These are phyloP conservation scores for Phoenoteleia sp. DNA, from an alignment of 2,888 invertebrate genomes.

Conservation along the genomic window DNA sequence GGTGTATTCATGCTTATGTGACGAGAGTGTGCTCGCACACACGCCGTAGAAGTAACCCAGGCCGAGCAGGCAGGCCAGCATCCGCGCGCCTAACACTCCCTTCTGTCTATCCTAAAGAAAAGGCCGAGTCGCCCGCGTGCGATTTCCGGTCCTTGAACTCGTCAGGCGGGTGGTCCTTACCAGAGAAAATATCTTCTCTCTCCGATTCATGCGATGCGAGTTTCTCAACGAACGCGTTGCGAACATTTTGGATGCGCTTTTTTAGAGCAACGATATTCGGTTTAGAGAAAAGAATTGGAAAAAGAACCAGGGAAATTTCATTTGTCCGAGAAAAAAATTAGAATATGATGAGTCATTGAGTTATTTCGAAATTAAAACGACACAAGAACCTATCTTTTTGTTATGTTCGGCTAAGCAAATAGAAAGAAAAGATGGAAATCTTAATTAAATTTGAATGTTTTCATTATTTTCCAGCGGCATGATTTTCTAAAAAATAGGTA, in stretches of 20 bases:
- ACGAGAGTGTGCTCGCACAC: constrained; percentile 67
- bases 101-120: constrained; percentile 82
- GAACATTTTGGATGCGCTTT: constrained; percentile 38
- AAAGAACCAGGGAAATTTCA: not conserved
- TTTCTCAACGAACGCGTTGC: constrained; percentile 20
- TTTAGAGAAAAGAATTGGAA: not conserved
- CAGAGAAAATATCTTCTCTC: constrained; percentile 68
- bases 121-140: constrained; percentile 73
- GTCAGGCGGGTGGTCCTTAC: constrained; percentile 69
- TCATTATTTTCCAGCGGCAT: too few species aligned
- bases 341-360: constrained; percentile 8
- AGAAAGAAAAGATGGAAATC: not conserved
- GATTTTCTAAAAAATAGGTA: too few species aligned
- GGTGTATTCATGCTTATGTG: constrained; percentile 72
- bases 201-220: constrained; percentile 44
- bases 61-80: constrained; percentile 83
- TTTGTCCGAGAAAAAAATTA: not conserved
- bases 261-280: constrained; percentile 11
- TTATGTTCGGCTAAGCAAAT: not conserved
- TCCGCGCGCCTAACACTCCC: constrained; percentile 85
- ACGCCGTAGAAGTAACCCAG: constrained; percentile 82
- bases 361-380: not conserved
- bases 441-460: too few species aligned
- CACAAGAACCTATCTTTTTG: not conserved
- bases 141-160: constrained; percentile 74